Evolutionary conservation across 2,888 invertebrate genomes (phyloP).

Genomic region (Limnephilus auricula): DNA sequence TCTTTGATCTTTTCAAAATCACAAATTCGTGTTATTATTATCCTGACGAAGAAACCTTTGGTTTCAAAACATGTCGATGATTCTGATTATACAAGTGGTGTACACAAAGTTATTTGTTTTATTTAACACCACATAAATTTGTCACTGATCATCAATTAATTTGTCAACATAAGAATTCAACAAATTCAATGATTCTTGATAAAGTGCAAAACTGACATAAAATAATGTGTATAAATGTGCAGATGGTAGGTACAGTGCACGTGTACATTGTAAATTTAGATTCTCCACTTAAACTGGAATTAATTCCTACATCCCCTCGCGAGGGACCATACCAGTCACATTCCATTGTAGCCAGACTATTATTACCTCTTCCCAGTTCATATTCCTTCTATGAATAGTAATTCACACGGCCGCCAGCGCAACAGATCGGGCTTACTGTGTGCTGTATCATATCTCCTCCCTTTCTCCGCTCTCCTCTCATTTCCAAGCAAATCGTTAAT

Average conservation of each 20-base stretch:
- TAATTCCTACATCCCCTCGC: not conserved
- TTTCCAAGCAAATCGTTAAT: not conserved
- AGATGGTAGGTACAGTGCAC: not conserved
- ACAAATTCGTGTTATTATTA: too few relatives aligned
- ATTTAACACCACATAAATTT: too few relatives aligned
- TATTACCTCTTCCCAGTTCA: constrained; percentile 34
- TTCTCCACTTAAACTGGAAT: constrained; percentile 25
- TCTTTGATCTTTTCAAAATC: too few relatives aligned
- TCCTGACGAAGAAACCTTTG: too few relatives aligned
- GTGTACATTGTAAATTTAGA: constrained; percentile 17
- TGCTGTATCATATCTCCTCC: not conserved
- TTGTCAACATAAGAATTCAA: too few relatives aligned
- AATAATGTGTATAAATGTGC: not conserved
- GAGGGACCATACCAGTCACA: not conserved
- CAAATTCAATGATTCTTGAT: not conserved
- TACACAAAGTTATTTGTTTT: too few relatives aligned
- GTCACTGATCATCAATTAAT: too few relatives aligned
- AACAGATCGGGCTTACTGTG: not conserved
- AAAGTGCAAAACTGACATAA: not conserved
- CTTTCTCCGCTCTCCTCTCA: not conserved
- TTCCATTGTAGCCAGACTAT: not conserved
- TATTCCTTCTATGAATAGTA: constrained; percentile 36
- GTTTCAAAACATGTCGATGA: too few relatives aligned
- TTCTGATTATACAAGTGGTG: too few relatives aligned
- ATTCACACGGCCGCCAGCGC: not conserved